A percentile compares a stretch with the other conserved stretches of the same genome.
These are phyloP conservation scores for Zootermopsis nevadensis DNA, from an alignment of 2,888 invertebrate genomes.

Conservation along the genomic window DNA sequence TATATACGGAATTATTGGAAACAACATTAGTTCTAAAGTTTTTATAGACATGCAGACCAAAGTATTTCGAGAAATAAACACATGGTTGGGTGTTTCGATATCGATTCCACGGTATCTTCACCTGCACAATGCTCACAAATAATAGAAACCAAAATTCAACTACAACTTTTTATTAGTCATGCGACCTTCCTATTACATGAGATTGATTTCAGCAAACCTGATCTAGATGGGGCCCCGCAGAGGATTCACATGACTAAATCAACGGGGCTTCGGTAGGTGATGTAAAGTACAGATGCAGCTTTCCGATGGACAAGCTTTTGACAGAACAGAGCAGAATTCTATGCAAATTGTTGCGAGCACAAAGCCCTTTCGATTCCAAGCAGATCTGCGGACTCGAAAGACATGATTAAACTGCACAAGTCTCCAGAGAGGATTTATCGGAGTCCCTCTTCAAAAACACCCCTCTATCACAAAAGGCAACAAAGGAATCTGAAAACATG, in stretches of 20 bases:
- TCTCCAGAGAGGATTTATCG: not conserved
- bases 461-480: not conserved
- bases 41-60: no score
- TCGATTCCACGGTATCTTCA: not conserved
- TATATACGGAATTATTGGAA: no score
- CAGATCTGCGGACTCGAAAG: not conserved
- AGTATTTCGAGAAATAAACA: no score
- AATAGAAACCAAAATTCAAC: not conserved
- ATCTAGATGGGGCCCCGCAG: not conserved
- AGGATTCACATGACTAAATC: not conserved
- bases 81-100: no score
- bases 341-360: constrained; percentile 21
- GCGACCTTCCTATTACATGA: no score
- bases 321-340: constrained; percentile 25
- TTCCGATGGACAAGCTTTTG: constrained; percentile 31
- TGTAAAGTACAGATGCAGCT: not conserved
- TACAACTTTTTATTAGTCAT: no score
- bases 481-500: not conserved
- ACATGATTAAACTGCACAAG: not conserved
- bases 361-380: no score
- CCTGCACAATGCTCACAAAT: constrained; percentile 6
- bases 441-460: not conserved
- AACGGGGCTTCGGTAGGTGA: not conserved
- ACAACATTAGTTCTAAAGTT: no score
- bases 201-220: no score